These are phyloP conservation scores for Ectemnius lituratus DNA, from an alignment of 2,888 invertebrate genomes.

Conservation along the genomic window DNA sequence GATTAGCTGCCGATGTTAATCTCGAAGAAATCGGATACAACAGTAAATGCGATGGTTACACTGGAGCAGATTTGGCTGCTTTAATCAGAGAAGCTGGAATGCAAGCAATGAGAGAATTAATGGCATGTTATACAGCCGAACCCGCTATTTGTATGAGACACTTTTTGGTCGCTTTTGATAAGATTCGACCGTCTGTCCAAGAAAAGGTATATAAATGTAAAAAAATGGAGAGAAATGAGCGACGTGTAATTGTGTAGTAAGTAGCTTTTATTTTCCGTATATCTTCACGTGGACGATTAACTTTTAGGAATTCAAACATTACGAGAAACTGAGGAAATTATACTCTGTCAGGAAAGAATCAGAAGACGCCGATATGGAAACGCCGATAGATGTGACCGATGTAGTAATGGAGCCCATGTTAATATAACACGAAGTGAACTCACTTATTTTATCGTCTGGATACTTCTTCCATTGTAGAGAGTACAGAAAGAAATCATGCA, in stretches of 20 bases:
- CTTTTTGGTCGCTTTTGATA: constrained; percentile 87
- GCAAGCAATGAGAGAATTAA: constrained; percentile 87
- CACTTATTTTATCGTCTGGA: constrained; percentile 18
- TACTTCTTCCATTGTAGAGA: constrained; percentile 47
- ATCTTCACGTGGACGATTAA: constrained; percentile 12
- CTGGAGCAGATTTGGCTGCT: constrained; percentile 96
- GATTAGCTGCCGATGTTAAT: constrained; percentile 87
- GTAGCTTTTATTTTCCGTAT: background rate
- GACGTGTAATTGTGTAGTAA: background rate
- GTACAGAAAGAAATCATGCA: constrained; percentile 19
- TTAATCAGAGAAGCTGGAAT: constrained; percentile 93
- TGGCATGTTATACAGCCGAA: constrained; percentile 79
- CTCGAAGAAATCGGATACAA: constrained; percentile 85
- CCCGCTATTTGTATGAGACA: constrained; percentile 83
- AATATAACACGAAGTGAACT: constrained; percentile 48
- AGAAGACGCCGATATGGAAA: constrained; percentile 81
- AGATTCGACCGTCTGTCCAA: constrained; percentile 93
- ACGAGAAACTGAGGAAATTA: constrained; percentile 85
- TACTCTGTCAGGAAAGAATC: constrained; percentile 81
- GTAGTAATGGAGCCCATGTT: constrained; percentile 70
- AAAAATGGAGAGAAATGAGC: background rate
- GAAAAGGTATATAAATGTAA: constrained; percentile 80
- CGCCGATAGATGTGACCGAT: constrained; percentile 66
- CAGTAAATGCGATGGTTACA: constrained; percentile 86
- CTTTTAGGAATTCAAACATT: constrained; percentile 85